Conservation (phyloP, 2,797 vertebrate genomes). For the Nyctibius grandis region DNA sequence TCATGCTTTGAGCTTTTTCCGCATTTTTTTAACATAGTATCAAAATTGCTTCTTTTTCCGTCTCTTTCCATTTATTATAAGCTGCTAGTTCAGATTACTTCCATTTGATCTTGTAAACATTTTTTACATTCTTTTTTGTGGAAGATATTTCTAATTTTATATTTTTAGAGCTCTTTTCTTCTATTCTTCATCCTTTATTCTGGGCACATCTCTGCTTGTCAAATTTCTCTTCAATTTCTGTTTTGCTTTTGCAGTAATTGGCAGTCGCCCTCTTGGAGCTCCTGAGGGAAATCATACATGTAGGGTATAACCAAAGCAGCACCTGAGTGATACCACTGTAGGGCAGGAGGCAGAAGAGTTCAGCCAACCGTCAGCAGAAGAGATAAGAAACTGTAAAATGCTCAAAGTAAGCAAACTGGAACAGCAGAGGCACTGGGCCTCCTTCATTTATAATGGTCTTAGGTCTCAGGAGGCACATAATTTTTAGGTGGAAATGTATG, state of each 20-base stretch:
- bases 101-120: constrained; percentile 33
- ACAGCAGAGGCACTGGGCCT: not conserved
- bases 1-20: constrained; percentile 4
- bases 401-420: not conserved
- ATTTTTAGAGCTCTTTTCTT: not conserved
- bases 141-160: not conserved
- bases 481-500: not conserved
- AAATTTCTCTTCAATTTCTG: constrained; percentile 50
- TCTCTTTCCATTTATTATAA: constrained; percentile 31
- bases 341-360: not conserved
- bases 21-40: not conserved
- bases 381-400: not conserved
- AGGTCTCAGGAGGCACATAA: not conserved
- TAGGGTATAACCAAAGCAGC: not conserved
- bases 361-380: not conserved
- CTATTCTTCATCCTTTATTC: constrained; percentile 18
- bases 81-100: constrained; percentile 35
- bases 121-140: constrained; percentile 4
- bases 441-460: not conserved
- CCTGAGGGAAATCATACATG: constrained; percentile 20
- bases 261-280: not conserved
- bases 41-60: constrained; percentile 39
- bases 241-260: constrained; percentile 45
- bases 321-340: constrained; percentile 11
- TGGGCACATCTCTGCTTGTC: constrained; percentile 19